Base-by-base conservation (phyloP, 2,113 vertebrate genomes). In the Ammodytes marinus region DNA sequence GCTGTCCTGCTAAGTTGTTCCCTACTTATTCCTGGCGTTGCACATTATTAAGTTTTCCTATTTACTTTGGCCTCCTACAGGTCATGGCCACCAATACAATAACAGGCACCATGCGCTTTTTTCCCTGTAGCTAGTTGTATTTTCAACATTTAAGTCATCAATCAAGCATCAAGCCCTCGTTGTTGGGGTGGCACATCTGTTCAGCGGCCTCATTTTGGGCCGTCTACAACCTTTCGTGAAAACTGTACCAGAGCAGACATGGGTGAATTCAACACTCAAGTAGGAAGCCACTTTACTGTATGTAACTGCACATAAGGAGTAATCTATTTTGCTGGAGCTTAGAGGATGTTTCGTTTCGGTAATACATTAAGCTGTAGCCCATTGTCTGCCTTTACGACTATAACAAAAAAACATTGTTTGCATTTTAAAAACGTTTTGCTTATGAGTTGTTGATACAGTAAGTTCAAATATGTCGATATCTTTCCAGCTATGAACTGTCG, bases 21-120 rank as follows among this genome's bases (percentile, higher is more conserved):
- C 47, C 53, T 47, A 69, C 78, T 83, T 77, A 66, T 75, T 84
- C 55, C 79, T 74, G 37, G 70, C 80, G 75, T 64, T 74, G 57
- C 27, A 68, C 64, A 53, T 84, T 87, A 27, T 86, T 7, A 15
- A 67, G 46, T 71, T 54, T 67, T 76, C 17, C 77, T 72, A 83
- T 92, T 90, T 81, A 63, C 65, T 85, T 82, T 89, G 88, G 86
- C 85, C 58, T 80, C 54, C 74, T 77, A 52, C 72, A 84, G 57
- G 77, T 87, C 67, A 79, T 39, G 67, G 78, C 55, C 59, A 70
- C 54, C 4, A 86, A 90, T 42, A 69, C 63, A 85, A 81, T 74
- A 89, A 85, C 59, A 53, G 40, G 69, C 70, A 68, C 78, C 78
- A 55, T 77, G 73, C 78, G 42, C 84, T 80, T 53, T 50, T 64